Conservation (phyloP, 2,888 invertebrate species). For the Oegoconia quadripuncta region DNA sequence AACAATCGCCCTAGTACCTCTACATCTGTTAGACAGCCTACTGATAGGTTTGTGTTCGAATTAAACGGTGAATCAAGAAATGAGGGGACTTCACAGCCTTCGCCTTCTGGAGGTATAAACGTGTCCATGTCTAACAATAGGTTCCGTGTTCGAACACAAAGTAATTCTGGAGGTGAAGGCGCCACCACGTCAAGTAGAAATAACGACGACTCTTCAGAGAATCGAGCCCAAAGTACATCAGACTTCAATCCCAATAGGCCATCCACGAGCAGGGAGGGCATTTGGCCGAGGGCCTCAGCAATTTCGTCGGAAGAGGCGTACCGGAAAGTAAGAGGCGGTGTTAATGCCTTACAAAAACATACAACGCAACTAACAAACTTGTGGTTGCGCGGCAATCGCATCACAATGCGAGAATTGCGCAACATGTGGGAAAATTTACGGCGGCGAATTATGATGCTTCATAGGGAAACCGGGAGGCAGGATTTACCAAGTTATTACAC, state of each 20-base stretch:
- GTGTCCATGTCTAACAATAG: constrained; percentile 45
- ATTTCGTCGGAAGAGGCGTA: constrained; percentile 61
- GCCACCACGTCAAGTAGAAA: constrained; percentile 7
- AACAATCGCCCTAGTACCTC: constrained; percentile 5
- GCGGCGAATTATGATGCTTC: constrained; percentile 75
- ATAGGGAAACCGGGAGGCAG: constrained; percentile 65
- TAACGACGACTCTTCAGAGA: constrained; percentile 23
- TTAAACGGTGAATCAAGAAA: constrained; percentile 35
- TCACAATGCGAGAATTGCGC: constrained; percentile 78
- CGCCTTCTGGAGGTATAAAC: constrained; percentile 38
- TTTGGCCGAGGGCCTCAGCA: constrained; percentile 42
- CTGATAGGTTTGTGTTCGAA: constrained; percentile 54
- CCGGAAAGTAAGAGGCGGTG: constrained; percentile 58
- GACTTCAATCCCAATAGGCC: constrained; percentile 39
- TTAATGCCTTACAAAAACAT: constrained; percentile 59
- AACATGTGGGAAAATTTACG: constrained; percentile 82
- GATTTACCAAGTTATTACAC: constrained; percentile 55
- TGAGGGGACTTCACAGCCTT: constrained; percentile 21
- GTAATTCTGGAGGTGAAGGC: constrained; percentile 24
- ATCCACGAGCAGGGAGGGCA: constrained; percentile 57
- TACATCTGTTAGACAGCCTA: constrained; percentile 26
- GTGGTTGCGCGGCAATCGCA: constrained; percentile 62
- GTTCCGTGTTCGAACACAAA: constrained; percentile 58
- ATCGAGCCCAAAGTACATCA: constrained; percentile 21
- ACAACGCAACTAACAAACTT: constrained; percentile 54